These are phyloP conservation scores for Luperina testacea DNA, from an alignment of 2,888 invertebrate species.

Conservation along the genomic window DNA sequence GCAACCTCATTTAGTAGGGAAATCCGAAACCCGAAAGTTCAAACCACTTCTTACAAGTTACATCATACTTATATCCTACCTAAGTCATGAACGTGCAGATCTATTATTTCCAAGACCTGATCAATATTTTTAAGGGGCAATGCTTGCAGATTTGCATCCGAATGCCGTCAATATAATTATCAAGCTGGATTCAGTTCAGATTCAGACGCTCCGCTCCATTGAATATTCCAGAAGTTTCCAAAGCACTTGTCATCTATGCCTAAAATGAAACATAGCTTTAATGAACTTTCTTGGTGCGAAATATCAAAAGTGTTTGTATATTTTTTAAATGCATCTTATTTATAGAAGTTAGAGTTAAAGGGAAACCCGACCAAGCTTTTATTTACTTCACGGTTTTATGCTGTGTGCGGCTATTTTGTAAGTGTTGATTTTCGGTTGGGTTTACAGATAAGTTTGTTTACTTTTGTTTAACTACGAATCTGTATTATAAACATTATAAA, in stretches of 20 bases:
- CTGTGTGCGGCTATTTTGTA: constrained; percentile 22
- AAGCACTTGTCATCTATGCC: constrained; percentile 14
- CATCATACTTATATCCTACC: not conserved
- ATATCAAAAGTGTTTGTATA: constrained; percentile 14
- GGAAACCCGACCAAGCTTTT: constrained; percentile 31
- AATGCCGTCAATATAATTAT: constrained; percentile 39
- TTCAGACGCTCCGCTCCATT: constrained; percentile 7
- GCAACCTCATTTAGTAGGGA: too few relatives aligned
- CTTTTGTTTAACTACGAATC: constrained; percentile 13
- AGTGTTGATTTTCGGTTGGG: constrained; percentile 29
- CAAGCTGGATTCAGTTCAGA: constrained; percentile 9
- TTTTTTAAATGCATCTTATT: constrained; percentile 47
- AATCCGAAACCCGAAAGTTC: not conserved
- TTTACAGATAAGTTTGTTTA: constrained; percentile 21
- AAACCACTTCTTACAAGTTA: not conserved
- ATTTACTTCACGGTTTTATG: constrained; percentile 26
- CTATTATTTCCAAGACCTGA: constrained; percentile 26
- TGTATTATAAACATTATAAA: constrained; percentile 11
- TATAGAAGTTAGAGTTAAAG: constrained; percentile 9
- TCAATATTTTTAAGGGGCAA: constrained; percentile 47
- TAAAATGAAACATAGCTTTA: constrained; percentile 25
- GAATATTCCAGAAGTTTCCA: constrained; percentile 31
- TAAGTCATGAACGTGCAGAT: not conserved
- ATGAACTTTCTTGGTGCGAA: constrained; percentile 23
- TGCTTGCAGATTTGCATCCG: constrained; percentile 25